Percentiles rank a stretch among this genome's conserved stretches.
Evolutionary conservation across 2,797 vertebrate species (phyloP).

Genomic region (Oreortyx pictus): DNA sequence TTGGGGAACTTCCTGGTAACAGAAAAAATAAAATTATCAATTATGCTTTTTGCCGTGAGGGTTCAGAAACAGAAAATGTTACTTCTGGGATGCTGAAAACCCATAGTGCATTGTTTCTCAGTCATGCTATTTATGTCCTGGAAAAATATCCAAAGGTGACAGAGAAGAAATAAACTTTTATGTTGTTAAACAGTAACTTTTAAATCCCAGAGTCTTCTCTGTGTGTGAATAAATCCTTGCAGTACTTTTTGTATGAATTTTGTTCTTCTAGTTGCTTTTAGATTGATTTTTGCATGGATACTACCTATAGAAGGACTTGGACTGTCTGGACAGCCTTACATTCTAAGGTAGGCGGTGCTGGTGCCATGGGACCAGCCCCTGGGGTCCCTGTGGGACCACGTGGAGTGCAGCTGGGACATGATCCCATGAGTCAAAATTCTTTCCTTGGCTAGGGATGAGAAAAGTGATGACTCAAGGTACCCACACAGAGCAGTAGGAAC

Average conservation of each 20-base stretch:
- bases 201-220: neutral
- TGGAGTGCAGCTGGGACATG: neutral
- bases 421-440: neutral
- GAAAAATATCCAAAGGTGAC: neutral
- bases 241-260: neutral
- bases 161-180: neutral
- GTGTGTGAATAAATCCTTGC: neutral
- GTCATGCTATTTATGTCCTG: neutral
- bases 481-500: neutral
- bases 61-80: neutral
- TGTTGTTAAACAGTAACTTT: neutral
- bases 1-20: neutral
- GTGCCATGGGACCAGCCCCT: neutral
- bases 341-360: neutral
- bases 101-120: neutral
- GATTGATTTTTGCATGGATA: neutral
- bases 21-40: neutral
- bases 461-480: neutral
- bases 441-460: neutral
- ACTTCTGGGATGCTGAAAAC: neutral
- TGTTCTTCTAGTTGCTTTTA: neutral
- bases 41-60: rapidly evolving
- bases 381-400: rapidly evolving
- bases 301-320: neutral
- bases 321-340: neutral